A percentile compares a stretch with the other conserved stretches of the same genome.
Evolutionary conservation across 2,888 invertebrate species (phyloP).

Genomic region (Latheticus oryzae): DNA sequence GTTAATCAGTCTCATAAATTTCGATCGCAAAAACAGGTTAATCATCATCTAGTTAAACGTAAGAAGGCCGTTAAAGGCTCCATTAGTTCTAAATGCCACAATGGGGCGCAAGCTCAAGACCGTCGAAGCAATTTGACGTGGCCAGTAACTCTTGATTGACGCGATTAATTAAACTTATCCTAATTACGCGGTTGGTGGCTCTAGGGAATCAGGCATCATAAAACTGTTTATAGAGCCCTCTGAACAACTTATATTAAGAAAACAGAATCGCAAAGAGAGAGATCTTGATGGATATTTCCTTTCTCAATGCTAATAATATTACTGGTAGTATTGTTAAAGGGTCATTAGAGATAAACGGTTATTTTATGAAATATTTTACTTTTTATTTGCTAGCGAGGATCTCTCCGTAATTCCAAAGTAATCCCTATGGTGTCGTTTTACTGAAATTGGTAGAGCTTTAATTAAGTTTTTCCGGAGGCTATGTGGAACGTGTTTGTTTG

Average conservation of each 20-base stretch:
- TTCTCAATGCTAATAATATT: slow-evolving; percentile 5
- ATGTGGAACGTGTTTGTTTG: slow-evolving; percentile 8
- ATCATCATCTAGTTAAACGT: slow-evolving; percentile 32
- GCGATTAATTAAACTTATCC: slow-evolving; percentile 49
- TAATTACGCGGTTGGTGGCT: slow-evolving; percentile 46
- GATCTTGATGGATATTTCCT: slow-evolving; percentile 10
- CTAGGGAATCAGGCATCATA: slow-evolving; percentile 40
- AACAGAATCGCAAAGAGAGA: slow-evolving; percentile 10
- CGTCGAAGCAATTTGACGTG: slow-evolving; percentile 38
- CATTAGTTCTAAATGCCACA: slow-evolving; percentile 33
- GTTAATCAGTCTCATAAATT: slow-evolving; percentile 22
- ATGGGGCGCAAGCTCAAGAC: slow-evolving; percentile 18
- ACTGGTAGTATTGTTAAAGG: slow-evolving; percentile 5
- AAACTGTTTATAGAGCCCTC: slow-evolving; percentile 44
- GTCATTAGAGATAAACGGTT: slow-evolving; percentile 10
- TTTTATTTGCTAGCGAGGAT: slow-evolving; percentile 17
- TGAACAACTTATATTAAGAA: slow-evolving; percentile 34
- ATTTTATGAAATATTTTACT: slow-evolving; percentile 17
- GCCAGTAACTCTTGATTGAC: slow-evolving; percentile 47
- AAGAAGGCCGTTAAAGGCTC: slow-evolving; percentile 32
- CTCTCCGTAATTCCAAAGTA: slow-evolving; percentile 24
- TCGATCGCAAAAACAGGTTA: slow-evolving; percentile 36
- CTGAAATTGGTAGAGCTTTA: slow-evolving; percentile 37
- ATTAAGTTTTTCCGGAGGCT: slow-evolving; percentile 42
- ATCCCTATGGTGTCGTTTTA: slow-evolving; percentile 39